Conservation (phyloP, 2,888 invertebrate genomes). For the Lasius fuliginosus region DNA sequence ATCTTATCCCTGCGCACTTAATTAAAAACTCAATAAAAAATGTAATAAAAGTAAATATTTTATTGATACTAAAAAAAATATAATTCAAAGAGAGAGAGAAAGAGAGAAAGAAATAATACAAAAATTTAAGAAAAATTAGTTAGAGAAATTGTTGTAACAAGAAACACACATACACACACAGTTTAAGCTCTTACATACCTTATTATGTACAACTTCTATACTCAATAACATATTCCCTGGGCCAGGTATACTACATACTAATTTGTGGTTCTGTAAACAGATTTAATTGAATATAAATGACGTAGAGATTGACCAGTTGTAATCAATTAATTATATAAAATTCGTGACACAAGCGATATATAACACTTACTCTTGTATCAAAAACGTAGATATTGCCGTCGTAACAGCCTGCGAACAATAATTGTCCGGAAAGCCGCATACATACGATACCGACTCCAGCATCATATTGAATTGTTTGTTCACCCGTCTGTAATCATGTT, state of each 20-base stretch:
- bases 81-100: background rate
- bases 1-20: background rate
- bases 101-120: background rate
- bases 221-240: constrained; percentile 92
- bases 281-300: constrained; percentile 22
- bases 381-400: constrained; percentile 93
- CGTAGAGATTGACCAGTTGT: constrained; percentile 5
- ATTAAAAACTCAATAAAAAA: constrained; percentile 24
- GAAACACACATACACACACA: background rate
- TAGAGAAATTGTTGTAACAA: background rate
- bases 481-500: constrained; percentile 88
- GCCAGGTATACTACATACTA: constrained; percentile 90
- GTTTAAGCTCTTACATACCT: constrained; percentile 85
- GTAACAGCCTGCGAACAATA: constrained; percentile 92
- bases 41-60: constrained; percentile 2
- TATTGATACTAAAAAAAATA: background rate
- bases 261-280: constrained; percentile 83
- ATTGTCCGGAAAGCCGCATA: constrained; percentile 89
- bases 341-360: background rate
- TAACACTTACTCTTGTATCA: constrained; percentile 86
- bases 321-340: constrained; percentile 12
- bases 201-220: constrained; percentile 89
- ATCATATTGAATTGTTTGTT: constrained; percentile 88
- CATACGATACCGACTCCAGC: constrained; percentile 92
- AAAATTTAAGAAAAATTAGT: background rate